Percentiles rank a stretch among this genome's conserved stretches.
Evolutionary conservation across 2,113 vertebrate species (phyloP).

Genomic region (Phalacrocorax brasilianus): DNA sequence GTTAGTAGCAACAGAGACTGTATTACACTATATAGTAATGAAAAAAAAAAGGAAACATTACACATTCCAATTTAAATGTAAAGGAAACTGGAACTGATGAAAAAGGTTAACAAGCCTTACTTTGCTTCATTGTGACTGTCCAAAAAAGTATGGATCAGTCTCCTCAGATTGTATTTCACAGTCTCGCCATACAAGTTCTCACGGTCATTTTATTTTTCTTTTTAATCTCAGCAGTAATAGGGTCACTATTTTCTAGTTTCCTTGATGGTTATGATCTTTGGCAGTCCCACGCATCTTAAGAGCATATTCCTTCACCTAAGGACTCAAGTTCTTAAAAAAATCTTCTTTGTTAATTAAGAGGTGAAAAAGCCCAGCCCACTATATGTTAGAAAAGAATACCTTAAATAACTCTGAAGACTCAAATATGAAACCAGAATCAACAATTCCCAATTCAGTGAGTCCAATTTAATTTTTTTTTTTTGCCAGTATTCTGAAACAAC

Average conservation of each 20-base stretch:
- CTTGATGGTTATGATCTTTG: not conserved
- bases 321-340: not conserved
- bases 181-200: not conserved
- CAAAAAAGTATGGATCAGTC: not conserved
- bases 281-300: not conserved
- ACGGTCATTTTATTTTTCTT: not conserved
- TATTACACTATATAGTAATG: not conserved
- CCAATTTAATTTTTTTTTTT: not conserved
- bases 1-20: not conserved
- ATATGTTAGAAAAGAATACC: not conserved
- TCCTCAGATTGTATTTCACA: not conserved
- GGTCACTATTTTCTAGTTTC: not conserved
- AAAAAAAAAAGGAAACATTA: not conserved
- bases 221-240: not conserved
- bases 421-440: not conserved
- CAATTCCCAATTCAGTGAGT: not conserved
- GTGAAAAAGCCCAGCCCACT: not conserved
- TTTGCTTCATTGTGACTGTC: not conserved
- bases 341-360: not conserved
- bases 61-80: not conserved
- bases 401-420: not conserved
- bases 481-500: not conserved
- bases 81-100: not conserved
- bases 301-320: not conserved
- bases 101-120: not conserved